Conservation (phyloP, 2,797 vertebrate genomes). For the Intellagama lesueurii region DNA sequence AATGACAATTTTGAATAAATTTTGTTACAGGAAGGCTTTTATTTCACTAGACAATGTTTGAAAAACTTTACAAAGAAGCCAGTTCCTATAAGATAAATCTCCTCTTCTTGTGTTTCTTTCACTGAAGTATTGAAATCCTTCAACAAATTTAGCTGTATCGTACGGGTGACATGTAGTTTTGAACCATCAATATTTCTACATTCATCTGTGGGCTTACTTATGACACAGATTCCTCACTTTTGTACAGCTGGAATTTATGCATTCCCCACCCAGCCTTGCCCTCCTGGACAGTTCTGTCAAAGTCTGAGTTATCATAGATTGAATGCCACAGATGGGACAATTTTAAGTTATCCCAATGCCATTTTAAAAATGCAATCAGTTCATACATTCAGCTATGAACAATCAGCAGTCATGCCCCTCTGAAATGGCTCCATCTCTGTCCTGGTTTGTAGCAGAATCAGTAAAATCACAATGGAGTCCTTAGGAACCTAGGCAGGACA, state of each 20-base stretch:
- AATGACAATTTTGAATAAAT: neutral
- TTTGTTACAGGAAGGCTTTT: neutral
- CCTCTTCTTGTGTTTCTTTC: neutral
- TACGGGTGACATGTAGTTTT: neutral
- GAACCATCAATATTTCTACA: neutral
- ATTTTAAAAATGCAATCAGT: neutral
- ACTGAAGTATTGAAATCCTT: neutral
- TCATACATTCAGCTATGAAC: neutral
- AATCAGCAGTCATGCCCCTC: neutral
- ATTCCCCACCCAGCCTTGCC: neutral
- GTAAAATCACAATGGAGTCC: neutral
- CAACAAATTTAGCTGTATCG: neutral
- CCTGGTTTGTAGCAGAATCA: neutral
- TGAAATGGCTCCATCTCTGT: no score
- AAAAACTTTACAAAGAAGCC: neutral
- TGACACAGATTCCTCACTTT: neutral
- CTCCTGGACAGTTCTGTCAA: no score
- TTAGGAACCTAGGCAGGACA: neutral
- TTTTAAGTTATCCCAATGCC: neutral
- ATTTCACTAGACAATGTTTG: neutral
- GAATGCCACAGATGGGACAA: neutral
- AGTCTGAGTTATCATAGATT: neutral
- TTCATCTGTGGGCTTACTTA: neutral
- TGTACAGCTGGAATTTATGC: neutral
- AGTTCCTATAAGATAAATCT: neutral